phyloP scores from a whole-genome alignment of 2,888 invertebrate species.

The Fragum whitleyi region DNA sequence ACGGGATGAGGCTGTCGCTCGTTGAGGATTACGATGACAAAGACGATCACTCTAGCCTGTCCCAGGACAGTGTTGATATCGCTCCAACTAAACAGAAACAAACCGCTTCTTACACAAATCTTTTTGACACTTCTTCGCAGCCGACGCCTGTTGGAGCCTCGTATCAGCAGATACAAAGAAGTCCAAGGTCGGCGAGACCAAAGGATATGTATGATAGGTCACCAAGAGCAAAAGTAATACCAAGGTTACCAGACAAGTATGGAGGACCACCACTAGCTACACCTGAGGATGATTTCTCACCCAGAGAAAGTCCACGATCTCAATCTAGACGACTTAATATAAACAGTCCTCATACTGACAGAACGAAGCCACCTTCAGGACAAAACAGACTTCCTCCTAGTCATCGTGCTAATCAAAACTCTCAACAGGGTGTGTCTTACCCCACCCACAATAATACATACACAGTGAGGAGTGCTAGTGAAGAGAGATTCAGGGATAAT shows the following conservation, averaged over 20 bases:
- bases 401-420: conserved; percentile 30
- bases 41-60: conserved; percentile 71
- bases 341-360: conserved; percentile 69
- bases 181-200: conserved; percentile 57
- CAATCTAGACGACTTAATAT: conserved; percentile 55
- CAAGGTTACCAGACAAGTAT: conserved; percentile 8
- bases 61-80: conserved; percentile 69
- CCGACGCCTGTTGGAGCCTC: conserved; percentile 70
- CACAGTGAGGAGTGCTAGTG: conserved; percentile 61
- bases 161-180: conserved; percentile 53
- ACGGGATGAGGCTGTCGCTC: conserved; percentile 64
- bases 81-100: conserved; percentile 67
- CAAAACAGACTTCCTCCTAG: conserved; percentile 40
- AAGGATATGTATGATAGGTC: conserved; percentile 57
- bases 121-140: conserved; percentile 78
- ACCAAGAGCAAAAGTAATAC: conserved; percentile 51
- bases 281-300: conserved; percentile 74
- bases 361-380: conserved; percentile 47
- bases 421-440: conserved; percentile 27
- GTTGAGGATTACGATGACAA: conserved; percentile 72
- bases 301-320: conserved; percentile 51
- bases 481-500: conserved; percentile 60
- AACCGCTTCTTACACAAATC: conserved; percentile 81
- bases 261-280: conserved; percentile 70
- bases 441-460: conserved; percentile 54